Evolutionary conservation across 2,888 invertebrate genomes (phyloP).

Genomic region (Priocnemis perturbator): DNA sequence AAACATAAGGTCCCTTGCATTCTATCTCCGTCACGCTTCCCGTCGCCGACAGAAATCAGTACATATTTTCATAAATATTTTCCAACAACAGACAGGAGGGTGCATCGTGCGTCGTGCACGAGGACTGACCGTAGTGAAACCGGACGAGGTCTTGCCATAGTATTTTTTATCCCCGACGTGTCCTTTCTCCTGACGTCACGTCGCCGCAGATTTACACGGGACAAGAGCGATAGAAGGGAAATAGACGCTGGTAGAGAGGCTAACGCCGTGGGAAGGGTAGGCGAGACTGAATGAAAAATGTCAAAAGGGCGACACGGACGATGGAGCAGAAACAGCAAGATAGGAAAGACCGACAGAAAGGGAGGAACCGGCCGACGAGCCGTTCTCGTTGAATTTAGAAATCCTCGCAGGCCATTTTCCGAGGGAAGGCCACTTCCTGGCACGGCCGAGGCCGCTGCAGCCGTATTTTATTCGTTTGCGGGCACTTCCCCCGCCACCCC

Average conservation of each 20-base stretch:
- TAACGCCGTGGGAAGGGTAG: neutral
- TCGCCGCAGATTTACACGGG: constrained; percentile 16
- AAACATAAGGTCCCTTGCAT: constrained; percentile 6
- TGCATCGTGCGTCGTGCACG: constrained; percentile 18
- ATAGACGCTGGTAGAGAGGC: neutral
- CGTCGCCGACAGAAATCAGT: constrained; percentile 11
- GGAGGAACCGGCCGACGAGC: constrained; percentile 18
- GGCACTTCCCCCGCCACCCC: constrained; percentile 25
- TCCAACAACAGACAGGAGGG: constrained; percentile 18
- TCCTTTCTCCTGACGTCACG: no score
- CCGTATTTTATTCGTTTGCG: constrained; percentile 57
- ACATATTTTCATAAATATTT: constrained; percentile 22
- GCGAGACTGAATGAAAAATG: constrained; percentile 7
- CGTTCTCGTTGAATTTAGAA: constrained; percentile 52
- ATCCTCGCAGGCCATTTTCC: constrained; percentile 51
- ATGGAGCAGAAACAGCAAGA: neutral
- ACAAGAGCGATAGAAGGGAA: constrained; percentile 4
- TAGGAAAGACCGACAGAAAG: neutral
- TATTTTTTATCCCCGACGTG: constrained; percentile 25
- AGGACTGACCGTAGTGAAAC: constrained; percentile 18
- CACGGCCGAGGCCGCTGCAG: constrained; percentile 27
- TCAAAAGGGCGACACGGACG: neutral
- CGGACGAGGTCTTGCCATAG: constrained; percentile 35
- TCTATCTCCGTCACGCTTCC: constrained; percentile 27
- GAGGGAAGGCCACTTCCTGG: constrained; percentile 52